These are phyloP conservation scores for Peromyscus attwateri DNA, from an alignment of 2,797 vertebrate species.

Conservation along the genomic window DNA sequence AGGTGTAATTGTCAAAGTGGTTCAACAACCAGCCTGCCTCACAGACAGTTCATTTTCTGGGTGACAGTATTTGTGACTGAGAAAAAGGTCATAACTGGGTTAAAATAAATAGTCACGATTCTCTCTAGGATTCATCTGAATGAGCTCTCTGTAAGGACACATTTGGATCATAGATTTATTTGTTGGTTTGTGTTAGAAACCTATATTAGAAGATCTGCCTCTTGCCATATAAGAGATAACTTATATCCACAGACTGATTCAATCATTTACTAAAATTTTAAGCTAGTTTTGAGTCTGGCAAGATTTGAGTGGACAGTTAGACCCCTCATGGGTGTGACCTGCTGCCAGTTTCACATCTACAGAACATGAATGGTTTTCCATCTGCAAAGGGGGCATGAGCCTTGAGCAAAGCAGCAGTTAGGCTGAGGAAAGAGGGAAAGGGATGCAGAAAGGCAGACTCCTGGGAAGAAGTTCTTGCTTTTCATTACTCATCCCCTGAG, in stretches of 20 bases:
- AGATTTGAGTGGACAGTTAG: background rate
- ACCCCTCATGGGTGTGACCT: background rate
- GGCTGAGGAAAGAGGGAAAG: background rate
- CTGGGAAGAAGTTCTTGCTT: background rate
- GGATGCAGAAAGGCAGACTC: background rate
- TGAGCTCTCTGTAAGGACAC: background rate
- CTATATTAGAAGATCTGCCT: slow-evolving; percentile 1
- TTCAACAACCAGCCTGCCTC: background rate
- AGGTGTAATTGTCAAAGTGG: background rate
- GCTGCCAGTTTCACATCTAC: background rate
- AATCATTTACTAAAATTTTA: slow-evolving; percentile 45
- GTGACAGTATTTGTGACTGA: slow-evolving; percentile 24
- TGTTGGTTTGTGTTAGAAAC: slow-evolving; percentile 34
- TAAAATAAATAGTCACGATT: background rate
- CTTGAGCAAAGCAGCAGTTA: slow-evolving; percentile 8
- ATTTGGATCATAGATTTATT: background rate
- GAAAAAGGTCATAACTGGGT: background rate
- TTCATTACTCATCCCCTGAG: background rate
- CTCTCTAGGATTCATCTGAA: background rate
- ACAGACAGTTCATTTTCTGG: background rate
- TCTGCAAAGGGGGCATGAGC: slow-evolving; percentile 21
- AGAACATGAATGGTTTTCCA: slow-evolving; percentile 25
- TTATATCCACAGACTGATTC: background rate
- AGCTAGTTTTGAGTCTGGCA: background rate
- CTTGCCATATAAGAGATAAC: background rate